phyloP scores from a whole-genome alignment of 2,113 vertebrate species.

The Paramormyrops kingsleyae region DNA sequence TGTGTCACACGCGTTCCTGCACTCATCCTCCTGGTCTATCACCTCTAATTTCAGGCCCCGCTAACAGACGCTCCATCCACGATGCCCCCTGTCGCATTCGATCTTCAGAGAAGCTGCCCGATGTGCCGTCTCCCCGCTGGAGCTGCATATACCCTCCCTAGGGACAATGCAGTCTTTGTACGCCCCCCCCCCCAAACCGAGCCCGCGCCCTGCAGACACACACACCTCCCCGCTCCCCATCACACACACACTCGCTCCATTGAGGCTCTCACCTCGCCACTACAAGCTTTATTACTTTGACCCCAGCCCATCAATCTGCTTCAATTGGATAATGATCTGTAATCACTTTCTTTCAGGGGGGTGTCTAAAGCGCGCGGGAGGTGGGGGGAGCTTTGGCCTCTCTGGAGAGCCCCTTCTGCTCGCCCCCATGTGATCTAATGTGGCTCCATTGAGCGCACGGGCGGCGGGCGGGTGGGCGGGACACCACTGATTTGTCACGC shows the following conservation, averaged over 20 bases:
- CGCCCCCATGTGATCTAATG: constrained; percentile 80
- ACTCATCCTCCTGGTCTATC: constrained; percentile 51
- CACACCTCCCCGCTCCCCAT: background rate
- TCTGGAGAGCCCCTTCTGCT: constrained; percentile 97
- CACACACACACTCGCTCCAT: constrained; percentile 55
- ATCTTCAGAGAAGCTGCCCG: constrained; percentile 19
- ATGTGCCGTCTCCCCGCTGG: constrained; percentile 46
- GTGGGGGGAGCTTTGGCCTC: constrained; percentile 72
- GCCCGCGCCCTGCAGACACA: background rate
- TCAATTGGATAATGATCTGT: constrained; percentile 99
- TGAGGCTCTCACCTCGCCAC: constrained; percentile 68
- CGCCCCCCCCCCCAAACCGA: constrained; percentile 45
- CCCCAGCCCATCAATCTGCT: constrained; percentile 99
- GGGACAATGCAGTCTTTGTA: constrained; percentile 93
- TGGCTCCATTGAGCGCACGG: constrained; percentile 68
- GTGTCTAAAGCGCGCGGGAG: constrained; percentile 90
- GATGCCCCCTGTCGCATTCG: background rate
- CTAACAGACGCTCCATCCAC: constrained; percentile 37
- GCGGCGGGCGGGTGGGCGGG: constrained; percentile 68
- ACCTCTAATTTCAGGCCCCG: constrained; percentile 47
- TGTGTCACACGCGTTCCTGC: constrained; percentile 19
- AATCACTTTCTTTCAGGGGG: constrained; percentile 99
- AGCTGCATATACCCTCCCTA: constrained; percentile 50
- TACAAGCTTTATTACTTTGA: constrained; percentile 97
- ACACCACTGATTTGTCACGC: constrained; percentile 81